These are phyloP conservation scores for Nymphalis io DNA, from an alignment of 1,140 invertebrate genomes.

Conservation along the genomic window DNA sequence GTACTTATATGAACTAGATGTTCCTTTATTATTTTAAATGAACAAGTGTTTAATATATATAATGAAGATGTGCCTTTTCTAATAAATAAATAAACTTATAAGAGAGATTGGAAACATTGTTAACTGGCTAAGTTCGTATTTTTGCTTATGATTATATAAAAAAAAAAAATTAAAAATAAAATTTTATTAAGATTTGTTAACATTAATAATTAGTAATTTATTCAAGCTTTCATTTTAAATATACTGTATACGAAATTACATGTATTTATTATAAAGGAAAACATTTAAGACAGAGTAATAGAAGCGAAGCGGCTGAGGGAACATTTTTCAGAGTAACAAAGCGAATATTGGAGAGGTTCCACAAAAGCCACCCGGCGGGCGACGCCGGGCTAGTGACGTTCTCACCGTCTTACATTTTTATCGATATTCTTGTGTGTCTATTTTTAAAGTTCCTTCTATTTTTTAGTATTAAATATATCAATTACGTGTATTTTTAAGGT, in stretches of 20 bases:
- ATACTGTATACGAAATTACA: conserved; percentile 25
- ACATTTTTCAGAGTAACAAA: conserved; percentile 77
- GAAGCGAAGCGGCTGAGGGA: conserved; percentile 52
- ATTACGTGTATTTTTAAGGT: not conserved
- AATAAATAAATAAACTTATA: no score
- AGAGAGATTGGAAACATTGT: no score
- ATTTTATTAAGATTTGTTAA: no score
- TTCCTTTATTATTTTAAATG: no score
- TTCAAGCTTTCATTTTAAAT: not conserved
- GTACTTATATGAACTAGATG: no score
- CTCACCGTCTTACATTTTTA: conserved; percentile 39
- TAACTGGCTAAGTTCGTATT: no score
- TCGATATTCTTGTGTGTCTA: conserved; percentile 31
- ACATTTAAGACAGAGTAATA: conserved; percentile 64
- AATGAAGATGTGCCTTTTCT: no score
- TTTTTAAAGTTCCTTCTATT: not conserved
- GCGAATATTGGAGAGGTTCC: conserved; percentile 77
- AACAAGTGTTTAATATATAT: no score
- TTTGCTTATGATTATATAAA: no score
- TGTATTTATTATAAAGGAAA: conserved; percentile 71
- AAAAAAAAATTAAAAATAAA: no score
- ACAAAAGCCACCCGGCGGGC: conserved; percentile 71
- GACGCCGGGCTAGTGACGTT: conserved; percentile 45
- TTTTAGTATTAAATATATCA: not conserved
- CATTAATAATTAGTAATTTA: not conserved